These are phyloP conservation scores for Antheraea pernyi DNA, from an alignment of 1,140 invertebrate species.

Conservation along the genomic window DNA sequence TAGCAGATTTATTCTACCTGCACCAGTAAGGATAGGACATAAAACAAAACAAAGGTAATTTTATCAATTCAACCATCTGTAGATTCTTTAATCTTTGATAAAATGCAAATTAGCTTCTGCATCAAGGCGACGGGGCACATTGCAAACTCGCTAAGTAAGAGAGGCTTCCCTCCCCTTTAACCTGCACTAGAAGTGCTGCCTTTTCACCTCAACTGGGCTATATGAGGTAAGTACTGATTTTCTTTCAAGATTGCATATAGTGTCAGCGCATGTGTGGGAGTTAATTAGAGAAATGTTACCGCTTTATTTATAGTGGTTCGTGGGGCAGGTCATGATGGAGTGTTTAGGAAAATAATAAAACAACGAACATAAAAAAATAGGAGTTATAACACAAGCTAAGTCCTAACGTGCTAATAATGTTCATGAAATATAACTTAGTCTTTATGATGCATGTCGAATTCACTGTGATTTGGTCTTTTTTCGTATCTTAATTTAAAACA, in stretches of 20 bases:
- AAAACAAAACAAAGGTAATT: no score
- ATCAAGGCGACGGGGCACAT: slow-evolving; percentile 17
- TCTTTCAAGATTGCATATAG: slow-evolving; percentile 10
- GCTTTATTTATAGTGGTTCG: background rate
- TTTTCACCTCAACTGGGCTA: slow-evolving; percentile 12
- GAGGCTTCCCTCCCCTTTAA: slow-evolving; percentile 2
- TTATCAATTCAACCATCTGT: background rate
- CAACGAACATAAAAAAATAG: no score
- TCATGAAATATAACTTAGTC: no score
- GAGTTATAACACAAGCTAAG: no score
- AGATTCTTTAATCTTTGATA: slow-evolving; percentile 24
- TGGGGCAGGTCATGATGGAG: background rate
- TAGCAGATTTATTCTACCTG: no score
- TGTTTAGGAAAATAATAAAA: background rate
- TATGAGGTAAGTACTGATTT: slow-evolving; percentile 7
- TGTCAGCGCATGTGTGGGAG: slow-evolving; percentile 5
- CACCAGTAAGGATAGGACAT: no score
- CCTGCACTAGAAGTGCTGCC: background rate
- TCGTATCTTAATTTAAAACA: no score
- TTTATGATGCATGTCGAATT: no score
- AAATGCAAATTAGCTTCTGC: slow-evolving; percentile 37
- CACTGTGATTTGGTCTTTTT: no score
- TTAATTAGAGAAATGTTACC: slow-evolving; percentile 10
- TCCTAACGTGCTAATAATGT: no score
- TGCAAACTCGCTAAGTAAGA: slow-evolving; percentile 15